These are phyloP conservation scores for Oxytorus armatus DNA, from an alignment of 2,888 invertebrate species.

Conservation along the genomic window DNA sequence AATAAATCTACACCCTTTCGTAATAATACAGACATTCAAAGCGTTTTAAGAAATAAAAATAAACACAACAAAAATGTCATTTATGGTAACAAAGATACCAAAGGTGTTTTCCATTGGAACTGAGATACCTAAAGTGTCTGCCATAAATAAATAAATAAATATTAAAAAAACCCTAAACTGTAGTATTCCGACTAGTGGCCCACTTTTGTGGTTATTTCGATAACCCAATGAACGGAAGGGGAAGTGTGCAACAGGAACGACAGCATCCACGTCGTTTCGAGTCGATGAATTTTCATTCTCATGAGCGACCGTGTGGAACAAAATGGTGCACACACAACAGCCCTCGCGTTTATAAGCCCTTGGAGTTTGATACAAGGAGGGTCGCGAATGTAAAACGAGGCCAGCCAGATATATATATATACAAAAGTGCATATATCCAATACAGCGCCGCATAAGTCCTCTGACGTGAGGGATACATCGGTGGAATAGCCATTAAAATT, in stretches of 20 bases:
- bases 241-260: constrained; percentile 29
- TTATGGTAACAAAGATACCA: too few relatives aligned
- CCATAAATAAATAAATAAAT: background rate
- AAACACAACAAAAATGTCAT: background rate
- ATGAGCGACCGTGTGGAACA: constrained; percentile 66
- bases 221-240: constrained; percentile 42
- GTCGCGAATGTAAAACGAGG: constrained; percentile 62
- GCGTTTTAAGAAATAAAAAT: too few relatives aligned
- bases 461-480: constrained; percentile 2
- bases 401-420: constrained; percentile 23
- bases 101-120: too few relatives aligned
- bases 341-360: constrained; percentile 50
- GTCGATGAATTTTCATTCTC: constrained; percentile 67
- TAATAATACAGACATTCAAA: too few relatives aligned
- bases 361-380: constrained; percentile 60
- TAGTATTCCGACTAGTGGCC: constrained; percentile 6
- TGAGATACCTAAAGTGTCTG: constrained; percentile 4
- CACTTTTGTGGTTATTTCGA: constrained; percentile 53
- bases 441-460: background rate
- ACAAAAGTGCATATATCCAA: constrained; percentile 5
- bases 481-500: constrained; percentile 1
- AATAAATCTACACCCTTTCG: too few relatives aligned
- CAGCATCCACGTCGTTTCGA: constrained; percentile 59
- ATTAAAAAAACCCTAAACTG: constrained; percentile 20
- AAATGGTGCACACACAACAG: constrained; percentile 46